These are phyloP conservation scores for Platycercus adscitus DNA, from an alignment of 2,113 vertebrate genomes.

Conservation along the genomic window DNA sequence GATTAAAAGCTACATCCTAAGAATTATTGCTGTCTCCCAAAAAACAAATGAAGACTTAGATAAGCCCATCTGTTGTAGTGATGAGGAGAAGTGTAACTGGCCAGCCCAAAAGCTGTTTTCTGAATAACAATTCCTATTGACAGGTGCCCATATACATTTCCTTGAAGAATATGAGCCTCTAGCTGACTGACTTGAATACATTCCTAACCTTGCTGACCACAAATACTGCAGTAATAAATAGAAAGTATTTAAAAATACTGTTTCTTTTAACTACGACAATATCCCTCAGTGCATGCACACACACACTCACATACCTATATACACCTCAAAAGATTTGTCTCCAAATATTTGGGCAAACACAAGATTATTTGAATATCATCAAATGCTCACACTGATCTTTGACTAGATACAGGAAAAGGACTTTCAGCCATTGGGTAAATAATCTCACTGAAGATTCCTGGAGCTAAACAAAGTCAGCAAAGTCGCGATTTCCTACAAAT, in stretches of 20 bases:
- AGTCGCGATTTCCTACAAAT: background rate
- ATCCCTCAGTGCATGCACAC: background rate
- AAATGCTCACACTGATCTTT: background rate
- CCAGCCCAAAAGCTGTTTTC: background rate
- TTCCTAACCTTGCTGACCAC: background rate
- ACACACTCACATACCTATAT: accelerated
- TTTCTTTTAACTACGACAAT: background rate
- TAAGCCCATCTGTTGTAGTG: background rate
- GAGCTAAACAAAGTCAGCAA: background rate
- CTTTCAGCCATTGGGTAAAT: background rate
- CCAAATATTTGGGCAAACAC: background rate
- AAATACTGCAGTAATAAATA: background rate
- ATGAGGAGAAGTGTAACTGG: background rate
- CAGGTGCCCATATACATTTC: accelerated
- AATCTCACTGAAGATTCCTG: background rate
- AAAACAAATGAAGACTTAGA: background rate
- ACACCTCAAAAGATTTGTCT: background rate
- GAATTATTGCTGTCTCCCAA: background rate
- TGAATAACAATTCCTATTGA: background rate
- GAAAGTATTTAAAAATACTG: background rate
- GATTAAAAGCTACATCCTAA: background rate
- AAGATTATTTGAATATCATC: background rate
- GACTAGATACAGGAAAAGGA: background rate
- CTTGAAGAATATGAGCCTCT: background rate
- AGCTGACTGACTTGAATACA: background rate